These are phyloP conservation scores for Standfussiana lucernea DNA, from an alignment of 2,888 invertebrate genomes.

Conservation along the genomic window DNA sequence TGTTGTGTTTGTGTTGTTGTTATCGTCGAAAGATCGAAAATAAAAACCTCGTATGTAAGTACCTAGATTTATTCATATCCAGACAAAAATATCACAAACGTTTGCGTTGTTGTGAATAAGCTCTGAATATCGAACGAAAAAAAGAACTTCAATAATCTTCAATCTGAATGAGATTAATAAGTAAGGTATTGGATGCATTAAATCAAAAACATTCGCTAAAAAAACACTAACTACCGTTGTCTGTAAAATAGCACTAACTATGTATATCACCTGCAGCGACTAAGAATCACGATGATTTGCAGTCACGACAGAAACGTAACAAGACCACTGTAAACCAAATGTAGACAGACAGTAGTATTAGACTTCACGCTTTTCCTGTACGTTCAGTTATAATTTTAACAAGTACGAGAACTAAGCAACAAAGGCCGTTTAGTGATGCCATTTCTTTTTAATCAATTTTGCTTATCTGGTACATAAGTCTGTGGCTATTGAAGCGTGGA, in stretches of 20 bases:
- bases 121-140: background rate
- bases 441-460: conserved; percentile 28
- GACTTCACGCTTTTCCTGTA: too few species aligned
- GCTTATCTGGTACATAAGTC: conserved; percentile 8
- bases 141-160: background rate
- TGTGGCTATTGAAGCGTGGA: background rate
- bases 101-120: background rate
- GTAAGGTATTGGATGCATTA: background rate
- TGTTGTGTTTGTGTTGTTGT: too few species aligned
- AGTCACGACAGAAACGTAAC: conserved; percentile 28
- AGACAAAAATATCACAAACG: background rate
- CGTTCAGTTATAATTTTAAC: background rate
- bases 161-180: background rate
- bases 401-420: conserved; percentile 11
- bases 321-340: conserved; percentile 10
- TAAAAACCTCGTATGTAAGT: background rate
- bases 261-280: background rate
- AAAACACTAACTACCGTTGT: background rate
- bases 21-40: background rate
- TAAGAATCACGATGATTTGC: conserved; percentile 1
- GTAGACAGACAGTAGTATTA: too few species aligned
- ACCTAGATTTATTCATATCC: background rate
- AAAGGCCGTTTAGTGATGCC: conserved; percentile 24
- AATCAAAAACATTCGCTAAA: background rate
- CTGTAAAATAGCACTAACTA: conserved; percentile 12